Conservation (phyloP, 2,797 vertebrate species). For the Dicrostonyx torquatus region DNA sequence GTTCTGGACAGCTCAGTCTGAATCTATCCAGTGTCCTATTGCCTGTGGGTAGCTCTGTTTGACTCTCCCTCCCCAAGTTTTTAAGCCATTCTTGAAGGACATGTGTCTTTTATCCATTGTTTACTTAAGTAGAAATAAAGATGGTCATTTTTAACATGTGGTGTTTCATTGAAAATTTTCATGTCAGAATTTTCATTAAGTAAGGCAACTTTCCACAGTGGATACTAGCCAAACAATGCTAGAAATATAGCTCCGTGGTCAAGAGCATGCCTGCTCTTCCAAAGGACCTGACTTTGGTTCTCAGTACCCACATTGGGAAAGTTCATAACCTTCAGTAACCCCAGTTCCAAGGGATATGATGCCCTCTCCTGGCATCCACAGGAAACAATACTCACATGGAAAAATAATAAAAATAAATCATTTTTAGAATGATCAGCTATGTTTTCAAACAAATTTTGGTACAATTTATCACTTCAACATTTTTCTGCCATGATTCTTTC, state of each 20-base stretch:
- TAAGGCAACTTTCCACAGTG: not conserved
- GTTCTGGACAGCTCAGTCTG: not conserved
- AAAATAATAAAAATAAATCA: not conserved
- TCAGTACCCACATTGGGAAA: not conserved
- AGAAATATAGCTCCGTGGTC: not conserved
- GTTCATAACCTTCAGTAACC: not conserved
- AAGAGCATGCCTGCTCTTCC: not conserved
- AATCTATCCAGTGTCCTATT: not conserved
- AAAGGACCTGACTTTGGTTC: not conserved
- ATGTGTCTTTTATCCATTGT: not conserved
- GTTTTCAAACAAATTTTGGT: not conserved
- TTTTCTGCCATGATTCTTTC: not conserved
- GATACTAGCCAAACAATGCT: not conserved
- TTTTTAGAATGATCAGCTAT: not conserved
- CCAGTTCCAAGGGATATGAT: not conserved
- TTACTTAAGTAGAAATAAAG: slow-evolving; percentile 23
- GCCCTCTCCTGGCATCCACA: not conserved
- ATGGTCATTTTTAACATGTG: not conserved
- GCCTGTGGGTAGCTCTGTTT: not conserved
- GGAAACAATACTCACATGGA: not conserved
- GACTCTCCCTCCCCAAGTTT: not conserved
- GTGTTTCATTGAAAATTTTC: not conserved
- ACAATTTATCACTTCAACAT: not conserved
- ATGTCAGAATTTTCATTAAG: not conserved
- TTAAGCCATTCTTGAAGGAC: not conserved